Percentiles rank a stretch among this genome's conserved stretches.
These are phyloP conservation scores for Peromyscus attwateri DNA, from an alignment of 2,797 vertebrate genomes.

Conservation along the genomic window DNA sequence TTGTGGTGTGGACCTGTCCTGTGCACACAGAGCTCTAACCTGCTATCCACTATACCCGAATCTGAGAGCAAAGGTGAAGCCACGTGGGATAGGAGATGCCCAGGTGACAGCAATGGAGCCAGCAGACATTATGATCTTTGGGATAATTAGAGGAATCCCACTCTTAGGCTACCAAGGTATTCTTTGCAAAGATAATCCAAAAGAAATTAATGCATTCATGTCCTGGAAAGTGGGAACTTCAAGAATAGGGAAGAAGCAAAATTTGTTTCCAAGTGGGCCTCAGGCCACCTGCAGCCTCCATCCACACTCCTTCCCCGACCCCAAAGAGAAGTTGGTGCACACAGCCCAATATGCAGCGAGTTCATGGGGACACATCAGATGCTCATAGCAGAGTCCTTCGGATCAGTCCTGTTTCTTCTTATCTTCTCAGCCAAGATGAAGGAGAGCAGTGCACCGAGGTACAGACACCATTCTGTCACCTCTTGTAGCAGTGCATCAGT, in stretches of 20 bases:
- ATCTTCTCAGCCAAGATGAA: neutral
- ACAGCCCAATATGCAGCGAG: neutral
- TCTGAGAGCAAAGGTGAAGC: neutral
- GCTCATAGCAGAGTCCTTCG: neutral
- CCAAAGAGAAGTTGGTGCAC: rapidly evolving
- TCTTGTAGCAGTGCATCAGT: neutral
- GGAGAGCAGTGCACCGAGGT: neutral
- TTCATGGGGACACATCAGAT: neutral
- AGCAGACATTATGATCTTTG: rapidly evolving
- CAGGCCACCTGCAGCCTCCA: neutral
- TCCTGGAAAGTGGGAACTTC: neutral
- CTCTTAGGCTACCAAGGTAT: neutral
- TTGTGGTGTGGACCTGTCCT: neutral
- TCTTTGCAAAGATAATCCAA: neutral
- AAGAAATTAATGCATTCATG: neutral
- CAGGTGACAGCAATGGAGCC: rapidly evolving
- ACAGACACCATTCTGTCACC: neutral
- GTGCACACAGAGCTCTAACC: rapidly evolving
- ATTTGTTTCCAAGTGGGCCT: neutral
- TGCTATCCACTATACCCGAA: rapidly evolving
- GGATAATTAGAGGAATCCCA: rapidly evolving
- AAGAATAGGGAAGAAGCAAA: neutral
- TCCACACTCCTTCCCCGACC: neutral
- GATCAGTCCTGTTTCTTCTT: rapidly evolving
- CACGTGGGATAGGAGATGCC: rapidly evolving